Evolutionary conservation across 1,140 invertebrate genomes (phyloP).

Genomic region (Eulimnadia texana): DNA sequence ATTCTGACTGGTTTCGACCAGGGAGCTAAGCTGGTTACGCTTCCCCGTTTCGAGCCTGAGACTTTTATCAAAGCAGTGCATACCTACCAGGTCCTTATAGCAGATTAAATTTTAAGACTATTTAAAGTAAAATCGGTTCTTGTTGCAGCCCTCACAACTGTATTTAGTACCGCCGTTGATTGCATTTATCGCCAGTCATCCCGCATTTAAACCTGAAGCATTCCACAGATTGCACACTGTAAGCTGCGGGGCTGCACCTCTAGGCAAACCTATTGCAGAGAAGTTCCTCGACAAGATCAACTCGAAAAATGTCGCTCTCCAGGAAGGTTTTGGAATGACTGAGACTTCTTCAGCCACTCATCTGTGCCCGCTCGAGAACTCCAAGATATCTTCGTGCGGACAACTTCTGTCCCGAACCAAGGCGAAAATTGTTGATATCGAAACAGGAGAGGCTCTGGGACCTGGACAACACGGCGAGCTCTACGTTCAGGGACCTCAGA

Average conservation of each 20-base stretch:
- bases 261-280: conserved; percentile 33
- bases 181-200: conserved; percentile 47
- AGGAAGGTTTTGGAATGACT: conserved; percentile 27
- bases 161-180: conserved; percentile 39
- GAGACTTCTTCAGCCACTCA: conserved; percentile 27
- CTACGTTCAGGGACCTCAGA: conserved; percentile 27
- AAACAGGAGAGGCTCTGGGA: conserved; percentile 26
- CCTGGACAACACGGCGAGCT: conserved; percentile 33
- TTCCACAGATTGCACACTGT: conserved; percentile 36
- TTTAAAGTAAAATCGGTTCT: too few relatives aligned
- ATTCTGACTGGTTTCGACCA: conserved; percentile 28
- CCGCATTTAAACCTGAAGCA: conserved; percentile 41
- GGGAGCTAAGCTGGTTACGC: conserved; percentile 51
- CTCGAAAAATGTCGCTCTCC: not conserved
- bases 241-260: conserved; percentile 52
- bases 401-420: conserved; percentile 19
- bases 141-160: conserved; percentile 25
- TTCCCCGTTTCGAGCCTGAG: conserved; percentile 57
- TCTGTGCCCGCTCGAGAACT: conserved; percentile 19
- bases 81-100: conserved; percentile 37
- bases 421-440: conserved; percentile 28
- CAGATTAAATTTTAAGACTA: not conserved
- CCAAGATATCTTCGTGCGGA: conserved; percentile 11
- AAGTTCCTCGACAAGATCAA: conserved; percentile 11
- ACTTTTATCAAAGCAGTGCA: conserved; percentile 47